Evolutionary conservation across 1,140 invertebrate genomes (phyloP).

Genomic region (Popillia japonica): DNA sequence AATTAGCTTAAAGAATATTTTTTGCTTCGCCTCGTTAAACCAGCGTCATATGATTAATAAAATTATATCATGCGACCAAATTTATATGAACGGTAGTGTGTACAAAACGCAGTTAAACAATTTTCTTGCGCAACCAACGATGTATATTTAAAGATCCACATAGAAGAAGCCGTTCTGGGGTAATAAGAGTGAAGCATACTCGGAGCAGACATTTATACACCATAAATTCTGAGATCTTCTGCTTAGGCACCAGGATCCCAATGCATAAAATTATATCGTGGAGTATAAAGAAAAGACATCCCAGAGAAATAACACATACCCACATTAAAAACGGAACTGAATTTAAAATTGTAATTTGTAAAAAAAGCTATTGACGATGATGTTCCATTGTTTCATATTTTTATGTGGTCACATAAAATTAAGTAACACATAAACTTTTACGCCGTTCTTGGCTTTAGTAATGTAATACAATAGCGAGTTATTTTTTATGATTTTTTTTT

Average conservation of each 20-base stretch:
- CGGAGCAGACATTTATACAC: constrained; percentile 2
- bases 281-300: not conserved
- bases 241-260: not conserved
- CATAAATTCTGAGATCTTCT: constrained; percentile 24
- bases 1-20: too few relatives aligned
- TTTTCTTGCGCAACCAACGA: not conserved
- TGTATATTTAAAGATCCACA: not conserved
- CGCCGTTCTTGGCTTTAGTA: not conserved
- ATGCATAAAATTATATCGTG: constrained; percentile 1
- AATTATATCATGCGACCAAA: too few relatives aligned
- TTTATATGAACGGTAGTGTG: too few relatives aligned
- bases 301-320: not conserved
- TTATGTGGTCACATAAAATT: constrained; percentile 27
- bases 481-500: constrained; percentile 1
- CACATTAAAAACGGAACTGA: not conserved
- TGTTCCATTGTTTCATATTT: constrained; percentile 10
- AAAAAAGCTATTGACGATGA: constrained; percentile 8
- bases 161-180: not conserved
- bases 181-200: not conserved
- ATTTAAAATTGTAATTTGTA: not conserved
- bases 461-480: constrained; percentile 10
- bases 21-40: too few relatives aligned
- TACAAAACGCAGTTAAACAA: not conserved
- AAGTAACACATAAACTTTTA: constrained; percentile 23
- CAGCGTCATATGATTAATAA: too few relatives aligned